These are phyloP conservation scores for Choristoneura rosaceana DNA, from an alignment of 2,888 invertebrate genomes.

Conservation along the genomic window DNA sequence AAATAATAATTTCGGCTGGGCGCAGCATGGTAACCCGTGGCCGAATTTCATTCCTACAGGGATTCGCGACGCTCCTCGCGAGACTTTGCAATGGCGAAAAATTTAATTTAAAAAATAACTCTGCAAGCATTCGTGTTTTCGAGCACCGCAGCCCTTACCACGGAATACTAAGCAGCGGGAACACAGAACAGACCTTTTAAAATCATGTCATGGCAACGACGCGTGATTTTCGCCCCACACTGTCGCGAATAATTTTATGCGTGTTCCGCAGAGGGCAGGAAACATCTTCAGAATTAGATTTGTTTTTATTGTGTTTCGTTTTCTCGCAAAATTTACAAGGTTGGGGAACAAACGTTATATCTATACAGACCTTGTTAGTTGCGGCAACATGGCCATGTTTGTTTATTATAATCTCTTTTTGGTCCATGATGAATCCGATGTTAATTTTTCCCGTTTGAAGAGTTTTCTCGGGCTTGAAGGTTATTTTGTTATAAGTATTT, in stretches of 20 bases:
- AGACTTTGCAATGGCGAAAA: slow-evolving; percentile 60
- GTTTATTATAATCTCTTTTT: neutral
- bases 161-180: slow-evolving; percentile 37
- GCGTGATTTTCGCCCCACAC: slow-evolving; percentile 31
- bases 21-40: slow-evolving; percentile 45
- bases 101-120: slow-evolving; percentile 69
- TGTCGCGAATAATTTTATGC: slow-evolving; percentile 24
- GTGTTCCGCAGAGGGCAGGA: slow-evolving; percentile 15
- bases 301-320: slow-evolving; percentile 6
- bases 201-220: slow-evolving; percentile 32
- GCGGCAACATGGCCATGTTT: neutral
- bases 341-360: neutral
- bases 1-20: slow-evolving; percentile 42
- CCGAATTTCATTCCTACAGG: slow-evolving; percentile 53
- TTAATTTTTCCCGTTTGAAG: neutral
- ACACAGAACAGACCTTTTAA: slow-evolving; percentile 19
- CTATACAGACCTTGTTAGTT: neutral
- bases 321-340: neutral
- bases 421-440: neutral
- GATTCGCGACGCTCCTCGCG: slow-evolving; percentile 52
- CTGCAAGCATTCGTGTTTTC: slow-evolving; percentile 46
- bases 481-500: neutral
- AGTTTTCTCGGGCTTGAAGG: neutral
- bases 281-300: slow-evolving; percentile 23
- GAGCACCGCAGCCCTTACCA: slow-evolving; percentile 24